Percentiles rank a stretch among this genome's conserved stretches.
Evolutionary conservation across 1,140 invertebrate genomes (phyloP).

Genomic region (Drosophila rhopaloa): DNA sequence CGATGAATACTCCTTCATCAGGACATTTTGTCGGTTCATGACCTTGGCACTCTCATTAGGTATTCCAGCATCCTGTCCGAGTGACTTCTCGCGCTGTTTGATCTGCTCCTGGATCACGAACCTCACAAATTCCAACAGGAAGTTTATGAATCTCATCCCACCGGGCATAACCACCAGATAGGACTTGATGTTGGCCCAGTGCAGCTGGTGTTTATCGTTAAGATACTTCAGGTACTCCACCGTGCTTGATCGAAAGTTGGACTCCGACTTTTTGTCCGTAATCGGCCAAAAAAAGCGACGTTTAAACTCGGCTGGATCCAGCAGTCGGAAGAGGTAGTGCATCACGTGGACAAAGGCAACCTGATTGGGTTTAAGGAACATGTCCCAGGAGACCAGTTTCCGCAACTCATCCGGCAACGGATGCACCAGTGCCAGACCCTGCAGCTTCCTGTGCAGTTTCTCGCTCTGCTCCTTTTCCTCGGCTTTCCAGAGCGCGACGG

Average conservation of each 20-base stretch:
- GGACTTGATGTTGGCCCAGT: slow-evolving; percentile 72
- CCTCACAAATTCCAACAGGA: slow-evolving; percentile 68
- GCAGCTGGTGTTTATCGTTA: slow-evolving; percentile 76
- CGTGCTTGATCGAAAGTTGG: slow-evolving; percentile 83
- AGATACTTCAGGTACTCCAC: slow-evolving; percentile 77
- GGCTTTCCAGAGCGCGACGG: slow-evolving; percentile 72
- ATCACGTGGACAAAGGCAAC: slow-evolving; percentile 85
- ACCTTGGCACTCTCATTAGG: slow-evolving; percentile 30
- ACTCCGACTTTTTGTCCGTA: slow-evolving; percentile 85
- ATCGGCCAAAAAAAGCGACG: slow-evolving; percentile 85
- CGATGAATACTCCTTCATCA: slow-evolving; percentile 69
- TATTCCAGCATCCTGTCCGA: slow-evolving; percentile 4
- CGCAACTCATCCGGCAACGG: slow-evolving; percentile 65
- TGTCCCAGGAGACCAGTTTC: slow-evolving; percentile 78
- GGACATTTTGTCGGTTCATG: slow-evolving; percentile 48
- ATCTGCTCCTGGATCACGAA: slow-evolving; percentile 69
- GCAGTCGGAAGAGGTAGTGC: slow-evolving; percentile 84
- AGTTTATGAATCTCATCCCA: slow-evolving; percentile 80
- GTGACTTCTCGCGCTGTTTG: slow-evolving; percentile 67
- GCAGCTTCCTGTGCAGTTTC: slow-evolving; percentile 60
- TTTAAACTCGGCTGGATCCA: slow-evolving; percentile 84
- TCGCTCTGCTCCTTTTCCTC: slow-evolving; percentile 79
- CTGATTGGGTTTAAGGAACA: slow-evolving; percentile 86
- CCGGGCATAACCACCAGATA: slow-evolving; percentile 82
- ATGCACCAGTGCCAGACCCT: slow-evolving; percentile 61